Conservation (phyloP, 2,113 vertebrate genomes). For the Gymnogyps californianus region DNA sequence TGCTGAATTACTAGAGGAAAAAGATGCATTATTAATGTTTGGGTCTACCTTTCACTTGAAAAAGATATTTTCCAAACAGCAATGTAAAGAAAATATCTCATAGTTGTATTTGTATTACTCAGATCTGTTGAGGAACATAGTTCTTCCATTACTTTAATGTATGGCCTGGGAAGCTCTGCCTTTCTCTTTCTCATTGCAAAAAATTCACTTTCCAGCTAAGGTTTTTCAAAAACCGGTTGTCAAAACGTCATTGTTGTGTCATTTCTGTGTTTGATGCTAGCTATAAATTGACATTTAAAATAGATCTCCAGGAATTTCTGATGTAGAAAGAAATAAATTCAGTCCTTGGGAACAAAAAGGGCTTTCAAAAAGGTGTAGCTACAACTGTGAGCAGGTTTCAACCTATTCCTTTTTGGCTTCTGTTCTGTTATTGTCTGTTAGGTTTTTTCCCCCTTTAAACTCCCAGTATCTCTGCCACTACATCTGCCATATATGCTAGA, state of each 20-base stretch:
- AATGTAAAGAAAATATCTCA: not conserved
- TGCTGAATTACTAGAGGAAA: not conserved
- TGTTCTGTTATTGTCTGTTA: not conserved
- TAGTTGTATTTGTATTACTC: not conserved
- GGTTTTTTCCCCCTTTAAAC: not conserved
- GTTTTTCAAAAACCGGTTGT: not conserved
- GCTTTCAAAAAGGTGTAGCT: not conserved
- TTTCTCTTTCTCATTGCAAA: not conserved
- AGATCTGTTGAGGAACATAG: not conserved
- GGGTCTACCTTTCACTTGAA: not conserved
- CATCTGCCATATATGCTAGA: not conserved
- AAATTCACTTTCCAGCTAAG: not conserved
- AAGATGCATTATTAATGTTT: not conserved
- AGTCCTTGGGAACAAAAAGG: not conserved
- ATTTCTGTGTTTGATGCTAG: not conserved
- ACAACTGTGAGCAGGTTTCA: not conserved
- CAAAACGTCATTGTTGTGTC: not conserved
- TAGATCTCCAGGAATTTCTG: not conserved
- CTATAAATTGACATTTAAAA: not conserved
- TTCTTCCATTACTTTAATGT: not conserved
- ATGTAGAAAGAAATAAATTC: not conserved
- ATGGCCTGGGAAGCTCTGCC: not conserved
- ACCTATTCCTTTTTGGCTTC: not conserved
- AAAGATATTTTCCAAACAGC: not conserved
- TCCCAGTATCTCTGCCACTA: not conserved